Evolutionary conservation across 2,888 invertebrate genomes (phyloP), one percentile per base, ranked within the genome.

Genomic region (Listrodromus nycthemerus): DNA sequence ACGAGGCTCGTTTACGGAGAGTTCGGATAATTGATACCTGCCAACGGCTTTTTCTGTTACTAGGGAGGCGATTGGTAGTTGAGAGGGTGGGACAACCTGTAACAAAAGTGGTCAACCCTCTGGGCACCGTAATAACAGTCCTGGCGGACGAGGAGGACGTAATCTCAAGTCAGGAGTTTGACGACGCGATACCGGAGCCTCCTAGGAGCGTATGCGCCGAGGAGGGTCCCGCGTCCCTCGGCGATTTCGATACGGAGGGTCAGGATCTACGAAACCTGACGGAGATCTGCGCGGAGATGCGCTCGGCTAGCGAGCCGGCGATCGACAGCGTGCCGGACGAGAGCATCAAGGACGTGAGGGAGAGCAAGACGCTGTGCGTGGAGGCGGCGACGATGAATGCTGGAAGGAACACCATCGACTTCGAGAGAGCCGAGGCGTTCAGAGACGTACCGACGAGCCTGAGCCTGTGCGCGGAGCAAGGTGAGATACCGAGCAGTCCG

Each of bases 41-140:
- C 97, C 97, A 96, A 96, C 96, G 97, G 97, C 96, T 97, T 95
- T 96, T 95, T 95, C 95, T 95, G 96, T 96, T 95, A 91, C 89
- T 92, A 96, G 96, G 96, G 96, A 96, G 95, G 94, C 94, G 94
- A 93, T 91, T 93, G 93, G 92, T 93, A 92, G 92, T 93, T 92
- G 94, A 92, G 91, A 91, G 93, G 92, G 92, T 93, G 93, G 93
- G 94, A 91, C 93, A 93, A 89, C 94, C 94, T 88, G 95, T 96
- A 92, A 95, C 95, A 91, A 96, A 96, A 93, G 96, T 96, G 87
- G 97, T 97, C 91, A 97, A 96, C 94, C 97, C 97, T 77, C 94
- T 96, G 92, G 97, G 97, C 89, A 96, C 96, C 83, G 97, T 97
- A 88, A 95, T 95, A 92, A 95, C 94, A 85, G 92, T 94, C 63